Evolutionary conservation across 2,888 invertebrate species (phyloP), one percentile per base, ranked within the genome.

Genomic region (Anoplius nigerrimus): DNA sequence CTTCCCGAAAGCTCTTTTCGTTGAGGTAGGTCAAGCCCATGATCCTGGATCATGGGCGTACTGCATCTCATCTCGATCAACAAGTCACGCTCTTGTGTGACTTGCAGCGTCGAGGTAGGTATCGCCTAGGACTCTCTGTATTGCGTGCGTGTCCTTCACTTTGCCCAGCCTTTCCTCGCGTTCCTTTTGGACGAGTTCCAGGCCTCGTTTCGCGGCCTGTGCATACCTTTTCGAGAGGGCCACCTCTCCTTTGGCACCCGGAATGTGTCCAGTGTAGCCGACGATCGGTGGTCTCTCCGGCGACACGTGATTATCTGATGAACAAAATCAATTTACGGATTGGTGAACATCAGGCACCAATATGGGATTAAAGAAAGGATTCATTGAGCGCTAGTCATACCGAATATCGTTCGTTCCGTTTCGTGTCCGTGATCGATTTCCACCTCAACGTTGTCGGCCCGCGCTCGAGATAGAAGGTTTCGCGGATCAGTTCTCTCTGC

Each of bases 241-340:
- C 0, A 92, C 92, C 84, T 93, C 93, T 15, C 93, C 92, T 82
- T 91, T 92, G 60, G 93, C 92, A 54, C 93, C 90, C 2, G 93
- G 93, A 69, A 94, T 93, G 84, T 94, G 93, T 2, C 94, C 94
- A 0, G 94, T 94, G 87, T 94, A 94, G 8, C 94, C 94, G 0
- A 93, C 92, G 79, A 94, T 93, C 16, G 94, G 94, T 20, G 93
- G 94, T 78, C 91, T 91, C 83, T 93, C 93, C 0, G 93, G 91
- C 6, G 93, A 92, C 72, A 92, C 90, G 87, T 90, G 88, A 75
- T 92, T 92, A 79, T 92, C 93, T 93, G 90, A 34, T 2, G 8
- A 34, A 34, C 11, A 34, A 34, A 6, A 34, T 34, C 8, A 11
- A 34, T 34, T 34, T 34, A 45, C 52, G 22, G 13, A 52, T 21